Evolutionary conservation across 2,888 invertebrate genomes (phyloP), one percentile per base, ranked within the genome.

Genomic region (Gasteruption jaculator): DNA sequence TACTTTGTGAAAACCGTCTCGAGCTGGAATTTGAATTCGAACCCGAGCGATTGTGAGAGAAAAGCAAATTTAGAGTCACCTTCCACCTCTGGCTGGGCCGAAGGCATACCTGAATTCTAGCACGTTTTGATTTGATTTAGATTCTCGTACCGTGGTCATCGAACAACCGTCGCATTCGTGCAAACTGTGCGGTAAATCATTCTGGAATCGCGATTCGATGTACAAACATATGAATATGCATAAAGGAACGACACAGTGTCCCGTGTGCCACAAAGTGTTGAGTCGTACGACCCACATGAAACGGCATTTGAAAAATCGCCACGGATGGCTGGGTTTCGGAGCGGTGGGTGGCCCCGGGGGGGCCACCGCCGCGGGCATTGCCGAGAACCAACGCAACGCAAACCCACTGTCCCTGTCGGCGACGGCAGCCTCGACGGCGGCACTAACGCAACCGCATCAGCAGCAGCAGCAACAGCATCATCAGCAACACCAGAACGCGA

Each of bases 201-300:
- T 73, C 64, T 71, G 71, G 63, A 73, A 74, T 61, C 72, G 73
- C 54, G 70, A 73, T 60, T 74, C 74, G 59, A 68, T 75, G 64
- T 72, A 72, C 60, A 73, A 73, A 57, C 75, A 75, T 63, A 72
- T 73, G 67, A 73, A 74, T 50, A 70, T 71, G 59, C 75, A 75
- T 62, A 68, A 71, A 50, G 75, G 75, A 31, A 72, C 71, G 51
- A 74, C 74, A 43, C 71, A 71, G 57, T 75, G 75, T 56, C 68
- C 68, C 40, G 66, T 74, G 45, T 75, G 75, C 57, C 68, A 71
- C 52, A 72, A 72, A 58, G 72, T 74, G 46, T 63, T 75, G 52
- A 74, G 74, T 55, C 72, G 74, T 55, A 70, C 70, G 46, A 70
- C 70, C 50, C 70, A 70, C 57, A 70, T 70, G 70, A 70, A 70